These are phyloP conservation scores for Archilochus colubris DNA, from an alignment of 2,113 vertebrate genomes.

Conservation along the genomic window DNA sequence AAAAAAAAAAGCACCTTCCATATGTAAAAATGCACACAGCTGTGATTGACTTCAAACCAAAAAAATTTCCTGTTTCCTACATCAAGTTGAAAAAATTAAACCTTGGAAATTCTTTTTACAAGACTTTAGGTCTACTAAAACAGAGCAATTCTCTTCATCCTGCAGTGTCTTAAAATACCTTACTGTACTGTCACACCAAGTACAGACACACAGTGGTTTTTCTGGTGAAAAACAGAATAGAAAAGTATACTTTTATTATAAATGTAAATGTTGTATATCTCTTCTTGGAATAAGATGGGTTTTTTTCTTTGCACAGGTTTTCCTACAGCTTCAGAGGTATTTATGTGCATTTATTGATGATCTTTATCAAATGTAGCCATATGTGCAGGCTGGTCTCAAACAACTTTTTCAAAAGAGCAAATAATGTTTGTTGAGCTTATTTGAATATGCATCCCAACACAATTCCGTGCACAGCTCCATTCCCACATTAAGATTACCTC, in stretches of 20 bases:
- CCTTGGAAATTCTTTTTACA: background rate
- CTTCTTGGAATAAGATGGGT: background rate
- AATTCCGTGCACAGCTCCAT: background rate
- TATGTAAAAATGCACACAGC: background rate
- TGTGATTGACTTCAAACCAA: background rate
- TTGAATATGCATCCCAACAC: background rate
- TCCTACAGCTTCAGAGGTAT: background rate
- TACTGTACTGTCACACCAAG: background rate
- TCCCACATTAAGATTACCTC: background rate
- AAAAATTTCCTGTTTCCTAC: background rate
- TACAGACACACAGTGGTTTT: background rate
- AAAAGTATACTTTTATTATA: background rate
- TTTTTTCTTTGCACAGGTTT: background rate
- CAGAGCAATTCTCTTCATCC: background rate
- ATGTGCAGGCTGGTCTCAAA: background rate
- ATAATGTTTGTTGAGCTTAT: background rate
- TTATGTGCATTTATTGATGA: background rate
- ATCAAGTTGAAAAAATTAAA: background rate
- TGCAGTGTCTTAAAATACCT: conserved; percentile 15
- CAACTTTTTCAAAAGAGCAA: background rate
- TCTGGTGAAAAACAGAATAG: background rate
- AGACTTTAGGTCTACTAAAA: background rate
- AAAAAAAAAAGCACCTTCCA: background rate
- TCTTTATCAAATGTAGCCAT: background rate
- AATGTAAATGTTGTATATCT: background rate